Conservation (phyloP, 2,888 invertebrate genomes). For the Cacoxenus indagator region DNA sequence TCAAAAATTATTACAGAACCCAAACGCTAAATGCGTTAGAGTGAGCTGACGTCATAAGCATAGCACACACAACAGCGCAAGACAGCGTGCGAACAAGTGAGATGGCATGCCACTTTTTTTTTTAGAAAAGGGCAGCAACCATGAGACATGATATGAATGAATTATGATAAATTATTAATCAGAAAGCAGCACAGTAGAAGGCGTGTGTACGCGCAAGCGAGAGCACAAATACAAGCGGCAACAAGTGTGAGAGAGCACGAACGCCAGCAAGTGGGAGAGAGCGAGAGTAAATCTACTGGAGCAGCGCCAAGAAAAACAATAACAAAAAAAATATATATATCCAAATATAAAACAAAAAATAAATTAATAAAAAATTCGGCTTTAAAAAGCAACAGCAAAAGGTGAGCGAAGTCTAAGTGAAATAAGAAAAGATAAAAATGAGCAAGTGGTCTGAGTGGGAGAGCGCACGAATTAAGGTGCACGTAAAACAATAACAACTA, state of each 20-base stretch:
- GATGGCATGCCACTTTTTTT: slow-evolving; percentile 41
- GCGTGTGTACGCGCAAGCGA: neutral
- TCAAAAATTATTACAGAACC: slow-evolving; percentile 58
- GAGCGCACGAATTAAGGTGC: neutral
- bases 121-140: slow-evolving; percentile 45
- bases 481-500: neutral
- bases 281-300: slow-evolving; percentile 4
- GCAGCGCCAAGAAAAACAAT: slow-evolving; percentile 1
- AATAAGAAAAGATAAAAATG: neutral
- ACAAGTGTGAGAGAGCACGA: slow-evolving; percentile 24
- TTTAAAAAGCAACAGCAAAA: slow-evolving; percentile 31
- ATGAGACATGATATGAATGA: slow-evolving; percentile 58
- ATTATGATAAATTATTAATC: slow-evolving; percentile 69
- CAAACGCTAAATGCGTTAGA: neutral
- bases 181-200: slow-evolving; percentile 24
- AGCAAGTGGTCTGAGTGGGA: slow-evolving; percentile 1
- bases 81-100: slow-evolving; percentile 35
- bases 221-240: neutral
- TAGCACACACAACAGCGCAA: slow-evolving; percentile 29
- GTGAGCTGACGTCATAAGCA: slow-evolving; percentile 30
- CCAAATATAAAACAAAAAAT: slow-evolving; percentile 26
- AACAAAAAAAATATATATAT: slow-evolving; percentile 30
- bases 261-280: slow-evolving; percentile 26
- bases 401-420: slow-evolving; percentile 42
- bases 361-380: slow-evolving; percentile 40